These are phyloP conservation scores for Leucophenga maculata DNA, from an alignment of 2,888 invertebrate genomes.

Conservation along the genomic window DNA sequence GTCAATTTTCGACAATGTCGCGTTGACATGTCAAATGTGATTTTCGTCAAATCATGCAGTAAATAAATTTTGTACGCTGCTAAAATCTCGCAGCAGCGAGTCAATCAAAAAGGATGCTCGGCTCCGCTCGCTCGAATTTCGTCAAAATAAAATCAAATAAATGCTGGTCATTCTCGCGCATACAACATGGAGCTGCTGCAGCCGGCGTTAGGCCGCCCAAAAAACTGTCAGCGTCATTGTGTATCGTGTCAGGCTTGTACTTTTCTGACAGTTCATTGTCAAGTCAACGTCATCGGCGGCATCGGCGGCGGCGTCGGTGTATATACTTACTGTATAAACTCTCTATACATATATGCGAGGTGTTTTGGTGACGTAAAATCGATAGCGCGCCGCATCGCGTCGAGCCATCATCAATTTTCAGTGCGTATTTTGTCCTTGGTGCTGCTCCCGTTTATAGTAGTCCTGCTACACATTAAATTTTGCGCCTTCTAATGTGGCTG, in stretches of 20 bases:
- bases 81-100: background rate
- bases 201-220: background rate
- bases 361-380: slow-evolving; percentile 14
- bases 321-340: background rate
- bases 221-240: slow-evolving; percentile 17
- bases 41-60: slow-evolving; percentile 1
- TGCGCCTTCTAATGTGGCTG: slow-evolving; percentile 1
- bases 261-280: slow-evolving; percentile 24
- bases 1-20: background rate
- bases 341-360: background rate
- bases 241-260: slow-evolving; percentile 8
- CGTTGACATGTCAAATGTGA: background rate
- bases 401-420: slow-evolving; percentile 20
- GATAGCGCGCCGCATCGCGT: background rate
- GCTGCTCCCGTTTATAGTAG: no score
- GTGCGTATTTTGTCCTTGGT: slow-evolving; percentile 2
- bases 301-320: background rate
- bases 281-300: slow-evolving; percentile 10
- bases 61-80: background rate
- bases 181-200: background rate
- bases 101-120: background rate
- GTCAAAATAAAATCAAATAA: background rate
- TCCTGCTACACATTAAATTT: slow-evolving; percentile 16
- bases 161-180: slow-evolving; percentile 1
- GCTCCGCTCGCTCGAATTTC: slow-evolving; percentile 3